These are phyloP conservation scores for Sitobion miscanthi DNA, from an alignment of 1,140 invertebrate species.

Conservation along the genomic window DNA sequence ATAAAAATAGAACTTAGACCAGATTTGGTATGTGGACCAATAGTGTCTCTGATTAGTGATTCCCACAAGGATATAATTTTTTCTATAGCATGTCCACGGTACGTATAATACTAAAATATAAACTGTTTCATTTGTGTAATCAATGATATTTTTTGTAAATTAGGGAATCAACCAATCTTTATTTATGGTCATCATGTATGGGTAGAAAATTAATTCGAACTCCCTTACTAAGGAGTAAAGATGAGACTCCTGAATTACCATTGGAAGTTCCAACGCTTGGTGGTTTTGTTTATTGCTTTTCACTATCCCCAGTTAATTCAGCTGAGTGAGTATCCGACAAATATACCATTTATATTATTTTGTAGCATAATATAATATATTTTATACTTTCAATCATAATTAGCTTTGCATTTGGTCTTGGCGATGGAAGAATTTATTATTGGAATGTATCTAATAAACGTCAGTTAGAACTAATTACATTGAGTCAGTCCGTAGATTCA, in stretches of 20 bases:
- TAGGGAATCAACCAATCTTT: conserved; percentile 58
- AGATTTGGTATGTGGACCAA: neutral
- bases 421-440: conserved; percentile 74
- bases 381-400: conserved; percentile 58
- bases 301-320: conserved; percentile 74
- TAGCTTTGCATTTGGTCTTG: conserved; percentile 73
- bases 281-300: conserved; percentile 71
- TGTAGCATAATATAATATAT: neutral
- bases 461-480: conserved; percentile 64
- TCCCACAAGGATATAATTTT: conserved; percentile 33
- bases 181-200: conserved; percentile 70
- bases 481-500: conserved; percentile 76
- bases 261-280: conserved; percentile 65
- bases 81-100: conserved; percentile 46
- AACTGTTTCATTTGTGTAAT: neutral
- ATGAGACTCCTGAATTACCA: conserved; percentile 62
- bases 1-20: conserved; percentile 26
- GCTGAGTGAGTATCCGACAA: conserved; percentile 64
- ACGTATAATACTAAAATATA: neutral
- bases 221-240: conserved; percentile 68
- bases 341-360: conserved; percentile 37
- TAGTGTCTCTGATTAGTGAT: conserved; percentile 42
- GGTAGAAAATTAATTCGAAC: conserved; percentile 65
- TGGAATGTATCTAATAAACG: conserved; percentile 71
- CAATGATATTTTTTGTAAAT: neutral